Evolutionary conservation across 2,797 vertebrate genomes (phyloP).

Genomic region (Coccyzus lansbergi): DNA sequence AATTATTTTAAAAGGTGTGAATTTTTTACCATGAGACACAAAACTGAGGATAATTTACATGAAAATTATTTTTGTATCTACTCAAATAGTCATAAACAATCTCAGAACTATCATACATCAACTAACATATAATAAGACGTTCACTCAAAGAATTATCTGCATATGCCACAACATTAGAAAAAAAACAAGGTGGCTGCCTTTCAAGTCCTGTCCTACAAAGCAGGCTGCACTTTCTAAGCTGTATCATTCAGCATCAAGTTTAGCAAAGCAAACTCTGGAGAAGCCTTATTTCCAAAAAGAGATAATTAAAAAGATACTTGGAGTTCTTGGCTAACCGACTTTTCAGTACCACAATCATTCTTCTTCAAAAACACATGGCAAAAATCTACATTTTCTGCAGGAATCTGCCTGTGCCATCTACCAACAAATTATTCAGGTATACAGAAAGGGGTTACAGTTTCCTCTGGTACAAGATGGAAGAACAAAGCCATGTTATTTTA

Average conservation of each 20-base stretch:
- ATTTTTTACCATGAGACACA: neutral
- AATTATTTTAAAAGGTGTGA: neutral
- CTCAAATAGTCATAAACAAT: neutral
- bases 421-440: neutral
- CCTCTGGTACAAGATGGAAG: neutral
- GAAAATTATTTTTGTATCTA: neutral
- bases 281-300: neutral
- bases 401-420: neutral
- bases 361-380: neutral
- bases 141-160: neutral
- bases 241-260: neutral
- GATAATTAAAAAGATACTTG: neutral
- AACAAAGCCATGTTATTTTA: constrained; percentile 4
- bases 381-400: neutral
- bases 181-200: neutral
- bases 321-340: neutral
- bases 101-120: neutral
- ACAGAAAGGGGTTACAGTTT: neutral
- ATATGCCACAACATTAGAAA: neutral
- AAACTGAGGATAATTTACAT: neutral
- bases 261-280: neutral
- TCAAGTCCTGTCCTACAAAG: neutral
- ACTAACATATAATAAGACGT: no score
- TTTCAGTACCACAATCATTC: neutral
- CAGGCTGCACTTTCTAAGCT: neutral